Base-by-base conservation (phyloP, 2,797 vertebrate genomes). In the Euthynnus affinis region DNA sequence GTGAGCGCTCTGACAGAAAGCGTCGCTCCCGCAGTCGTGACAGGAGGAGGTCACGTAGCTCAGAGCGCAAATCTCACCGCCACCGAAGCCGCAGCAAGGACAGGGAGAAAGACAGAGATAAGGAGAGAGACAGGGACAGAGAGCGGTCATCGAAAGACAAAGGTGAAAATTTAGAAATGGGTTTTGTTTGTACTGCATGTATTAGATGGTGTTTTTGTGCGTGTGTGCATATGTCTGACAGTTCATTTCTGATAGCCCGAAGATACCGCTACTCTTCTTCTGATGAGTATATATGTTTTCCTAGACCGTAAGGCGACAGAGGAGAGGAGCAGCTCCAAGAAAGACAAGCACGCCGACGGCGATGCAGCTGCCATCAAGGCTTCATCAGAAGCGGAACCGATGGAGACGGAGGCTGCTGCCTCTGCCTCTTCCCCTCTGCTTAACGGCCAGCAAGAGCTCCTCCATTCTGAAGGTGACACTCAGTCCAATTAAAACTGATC, bases 401-500 rank as follows among this genome's bases (percentile, higher is more conserved):
- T 97, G 97, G 97, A 98, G 95, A 96, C 94, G 63, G 96, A 97
- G 93, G 90, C 91, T 48, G 88, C 96, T 49, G 89, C 86, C 94
- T 96, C 96, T 94, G 96, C 95, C 94, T 96, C 91, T 93, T 96
- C 97, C 95, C 96, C 96, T 90, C 96, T 97, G 95, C 96, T 98
- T 94, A 99, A 99, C 94, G 98, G 93, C 97, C 96, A 97, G 96
- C 96, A 98, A 98, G 97, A 98, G 92, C 92, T 94, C 97, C 96
- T 97, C 96, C 98, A 98, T 96, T 99, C 97, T 99, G 98, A 99
- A 99, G 98, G 98, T 99, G 98, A 99, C 98, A 99, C 98, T 99
- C 98, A 99, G 98, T 99, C 98, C 98, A 99, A 99, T 99, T 99
- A 99, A 99, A 99, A 99, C 98, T 99, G 98, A 99, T 99, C 98